Evolutionary conservation across 2,797 vertebrate species (phyloP).

Genomic region (Acipenser transmontanus): DNA sequence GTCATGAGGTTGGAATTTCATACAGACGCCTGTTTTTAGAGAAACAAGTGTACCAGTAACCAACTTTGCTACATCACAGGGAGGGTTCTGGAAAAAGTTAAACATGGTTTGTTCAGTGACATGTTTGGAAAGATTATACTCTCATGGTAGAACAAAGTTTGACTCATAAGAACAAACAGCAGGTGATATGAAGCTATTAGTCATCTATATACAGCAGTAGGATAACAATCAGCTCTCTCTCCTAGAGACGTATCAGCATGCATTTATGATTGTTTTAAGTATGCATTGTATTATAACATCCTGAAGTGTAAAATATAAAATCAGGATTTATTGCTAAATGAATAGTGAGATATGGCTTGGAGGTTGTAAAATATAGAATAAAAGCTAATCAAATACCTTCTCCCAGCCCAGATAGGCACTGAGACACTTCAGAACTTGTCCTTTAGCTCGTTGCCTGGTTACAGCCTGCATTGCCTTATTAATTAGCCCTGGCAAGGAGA

Average conservation of each 20-base stretch:
- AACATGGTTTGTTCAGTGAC: slow-evolving; percentile 11
- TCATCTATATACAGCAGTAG: too few species aligned
- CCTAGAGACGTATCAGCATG: too few species aligned
- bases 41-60: slow-evolving; percentile 69
- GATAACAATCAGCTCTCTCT: too few species aligned
- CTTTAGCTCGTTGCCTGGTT: slow-evolving; percentile 61
- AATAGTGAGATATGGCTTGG: too few species aligned
- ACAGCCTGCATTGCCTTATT: slow-evolving; percentile 80
- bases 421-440: slow-evolving; percentile 61
- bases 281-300: too few species aligned
- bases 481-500: slow-evolving; percentile 62
- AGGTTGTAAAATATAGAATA: neutral
- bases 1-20: slow-evolving; percentile 64
- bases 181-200: too few species aligned
- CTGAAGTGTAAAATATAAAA: too few species aligned
- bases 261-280: too few species aligned
- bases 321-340: too few species aligned
- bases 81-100: slow-evolving; percentile 58
- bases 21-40: slow-evolving; percentile 60
- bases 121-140: too few species aligned
- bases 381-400: slow-evolving; percentile 60
- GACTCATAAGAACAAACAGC: too few species aligned
- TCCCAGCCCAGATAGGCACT: slow-evolving; percentile 77
- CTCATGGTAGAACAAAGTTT: too few species aligned
- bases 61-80: slow-evolving; percentile 65